These are phyloP conservation scores for Acanthisitta chloris DNA, from an alignment of 2,113 vertebrate species.

Conservation along the genomic window DNA sequence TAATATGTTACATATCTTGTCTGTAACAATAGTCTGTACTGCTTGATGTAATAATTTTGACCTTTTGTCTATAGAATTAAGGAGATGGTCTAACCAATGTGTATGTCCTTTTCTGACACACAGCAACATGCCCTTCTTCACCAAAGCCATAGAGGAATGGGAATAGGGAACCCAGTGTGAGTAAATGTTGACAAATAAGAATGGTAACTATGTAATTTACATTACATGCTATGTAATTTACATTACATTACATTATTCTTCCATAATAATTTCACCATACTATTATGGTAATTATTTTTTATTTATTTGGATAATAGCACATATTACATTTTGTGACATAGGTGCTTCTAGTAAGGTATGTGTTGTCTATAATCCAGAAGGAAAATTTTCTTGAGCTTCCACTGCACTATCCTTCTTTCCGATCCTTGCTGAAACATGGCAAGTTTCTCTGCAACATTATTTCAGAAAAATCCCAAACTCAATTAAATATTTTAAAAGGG, in stretches of 20 bases:
- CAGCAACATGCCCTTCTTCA: constrained; percentile 51
- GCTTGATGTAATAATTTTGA: background rate
- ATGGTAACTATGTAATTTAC: background rate
- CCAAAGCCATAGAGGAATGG: constrained; percentile 39
- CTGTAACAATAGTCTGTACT: background rate
- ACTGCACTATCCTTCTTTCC: background rate
- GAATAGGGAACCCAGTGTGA: background rate
- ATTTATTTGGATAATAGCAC: background rate
- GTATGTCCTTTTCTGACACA: constrained; percentile 71
- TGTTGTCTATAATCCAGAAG: background rate
- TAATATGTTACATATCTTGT: background rate
- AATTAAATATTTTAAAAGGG: background rate
- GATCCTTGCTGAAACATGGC: background rate
- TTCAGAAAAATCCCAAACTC: background rate
- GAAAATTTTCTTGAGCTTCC: background rate
- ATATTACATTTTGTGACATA: background rate
- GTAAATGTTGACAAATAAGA: background rate
- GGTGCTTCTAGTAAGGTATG: background rate
- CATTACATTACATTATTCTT: background rate
- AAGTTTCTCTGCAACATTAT: background rate
- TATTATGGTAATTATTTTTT: background rate
- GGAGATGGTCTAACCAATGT: constrained; percentile 55
- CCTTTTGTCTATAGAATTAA: background rate
- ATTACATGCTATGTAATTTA: background rate
- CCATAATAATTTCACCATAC: background rate